Base-by-base conservation (phyloP, 2,888 invertebrate species). In the Dicyrtoma fusca region DNA sequence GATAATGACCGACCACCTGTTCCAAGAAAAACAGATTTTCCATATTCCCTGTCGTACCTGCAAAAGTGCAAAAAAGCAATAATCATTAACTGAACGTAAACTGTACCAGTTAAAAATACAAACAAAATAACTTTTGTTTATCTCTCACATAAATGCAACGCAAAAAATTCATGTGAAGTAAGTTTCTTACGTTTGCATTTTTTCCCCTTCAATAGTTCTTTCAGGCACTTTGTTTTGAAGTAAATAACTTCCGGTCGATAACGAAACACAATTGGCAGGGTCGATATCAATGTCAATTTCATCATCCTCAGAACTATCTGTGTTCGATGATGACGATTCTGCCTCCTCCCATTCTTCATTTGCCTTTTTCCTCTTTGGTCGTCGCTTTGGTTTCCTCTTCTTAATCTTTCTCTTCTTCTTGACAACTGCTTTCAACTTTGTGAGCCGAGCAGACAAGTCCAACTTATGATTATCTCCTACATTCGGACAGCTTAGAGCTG, bases 401-500 rank as follows among this genome's bases (percentile, higher is more conserved):
- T 57, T 64, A 6, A 14, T 57, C 10, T 69, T 71, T 19, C n/a
- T 45, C 13, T 76, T 21, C 47, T 72, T 14, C 13, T 34, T 10
- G 13, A 45, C 62, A n/a, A 34, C 19, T n/a, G 10, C 21, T 55
- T 55, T 53, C 23, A 53, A 21, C 14, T 64, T 34, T n/a, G 70
- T 82, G 13, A 85, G 81, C 74, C 86, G 79, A 70, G 82, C 80
- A 71, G 82, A 82, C n/a, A 86, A 77, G 6, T 84, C 82, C 49
- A 84, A 82, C 63, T 84, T 82, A 75, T 84, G 83, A 1, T 84
- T 84, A 10, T 82, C 81, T 71, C 82, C 80, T 3, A 86, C 84
- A 68, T 77, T 74, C 0, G 77, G 68, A 77, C 86, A 85, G 0
- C 72, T 71, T 14, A 86, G 75, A 1, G 82, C 85, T 21, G 79